Percentiles rank a stretch among this genome's conserved stretches.
Evolutionary conservation across 2,113 vertebrate species (phyloP).

Genomic region (Porphyrio hochstetteri): DNA sequence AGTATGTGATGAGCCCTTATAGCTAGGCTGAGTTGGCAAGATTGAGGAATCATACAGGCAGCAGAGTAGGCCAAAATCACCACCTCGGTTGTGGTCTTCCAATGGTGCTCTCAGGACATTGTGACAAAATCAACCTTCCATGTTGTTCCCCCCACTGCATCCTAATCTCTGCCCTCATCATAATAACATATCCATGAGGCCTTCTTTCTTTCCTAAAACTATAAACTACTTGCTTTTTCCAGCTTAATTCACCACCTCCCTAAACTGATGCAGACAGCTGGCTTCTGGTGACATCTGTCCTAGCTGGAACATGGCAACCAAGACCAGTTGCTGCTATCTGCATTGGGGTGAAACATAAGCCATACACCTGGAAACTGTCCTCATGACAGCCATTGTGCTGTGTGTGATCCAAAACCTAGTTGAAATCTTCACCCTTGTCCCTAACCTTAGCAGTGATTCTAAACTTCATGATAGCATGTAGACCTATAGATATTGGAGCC

Average conservation of each 20-base stretch:
- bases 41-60: background rate
- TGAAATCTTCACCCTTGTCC: background rate
- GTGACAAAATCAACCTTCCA: background rate
- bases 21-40: background rate
- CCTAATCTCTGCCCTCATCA: background rate
- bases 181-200: background rate
- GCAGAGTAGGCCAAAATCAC: background rate
- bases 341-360: background rate
- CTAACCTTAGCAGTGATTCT: background rate
- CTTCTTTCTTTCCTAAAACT: background rate
- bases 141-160: background rate
- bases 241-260: background rate
- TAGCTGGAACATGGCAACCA: background rate
- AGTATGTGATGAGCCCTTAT: background rate
- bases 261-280: background rate
- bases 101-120: background rate
- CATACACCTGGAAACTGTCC: background rate
- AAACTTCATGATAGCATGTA: background rate
- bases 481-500: background rate
- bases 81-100: background rate
- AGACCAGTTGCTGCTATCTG: background rate
- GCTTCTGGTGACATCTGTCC: background rate
- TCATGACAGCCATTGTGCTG: rapidly evolving
- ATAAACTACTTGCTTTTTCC: background rate
- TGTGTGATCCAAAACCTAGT: background rate